phyloP scores from a whole-genome alignment of 2,113 vertebrate genomes.

The Toxostoma redivivum region DNA sequence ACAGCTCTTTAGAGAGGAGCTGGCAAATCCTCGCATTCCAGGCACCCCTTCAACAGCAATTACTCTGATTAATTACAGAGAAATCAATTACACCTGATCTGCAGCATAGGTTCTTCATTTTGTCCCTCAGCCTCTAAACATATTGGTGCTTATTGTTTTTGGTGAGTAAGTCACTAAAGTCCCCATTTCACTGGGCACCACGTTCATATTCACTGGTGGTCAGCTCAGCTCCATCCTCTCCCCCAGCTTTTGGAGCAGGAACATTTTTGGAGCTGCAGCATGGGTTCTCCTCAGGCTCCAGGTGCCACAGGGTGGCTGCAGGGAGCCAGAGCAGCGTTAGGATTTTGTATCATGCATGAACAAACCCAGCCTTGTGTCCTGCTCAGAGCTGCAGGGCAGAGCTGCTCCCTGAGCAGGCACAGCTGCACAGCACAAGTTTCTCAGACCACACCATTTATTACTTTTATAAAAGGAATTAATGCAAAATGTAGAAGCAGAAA shows the following conservation, averaged over 20 bases:
- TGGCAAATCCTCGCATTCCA: neutral
- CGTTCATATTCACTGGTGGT: neutral
- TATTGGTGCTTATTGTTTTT: fast-evolving
- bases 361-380: neutral
- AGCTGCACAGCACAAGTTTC: neutral
- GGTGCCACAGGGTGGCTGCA: neutral
- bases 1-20: neutral
- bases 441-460: neutral
- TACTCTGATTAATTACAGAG: neutral
- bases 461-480: neutral
- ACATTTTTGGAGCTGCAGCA: neutral
- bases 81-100: neutral
- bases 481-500: neutral
- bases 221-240: neutral
- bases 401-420: neutral
- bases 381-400: neutral
- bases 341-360: neutral
- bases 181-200: neutral
- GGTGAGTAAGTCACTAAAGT: neutral
- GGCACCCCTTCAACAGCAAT: neutral
- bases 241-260: neutral
- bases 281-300: neutral
- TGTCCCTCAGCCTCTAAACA: neutral
- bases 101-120: neutral
- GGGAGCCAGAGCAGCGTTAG: neutral